These are phyloP conservation scores for Phylloscopus collybita DNA, from an alignment of 2,797 vertebrate species.

Conservation along the genomic window DNA sequence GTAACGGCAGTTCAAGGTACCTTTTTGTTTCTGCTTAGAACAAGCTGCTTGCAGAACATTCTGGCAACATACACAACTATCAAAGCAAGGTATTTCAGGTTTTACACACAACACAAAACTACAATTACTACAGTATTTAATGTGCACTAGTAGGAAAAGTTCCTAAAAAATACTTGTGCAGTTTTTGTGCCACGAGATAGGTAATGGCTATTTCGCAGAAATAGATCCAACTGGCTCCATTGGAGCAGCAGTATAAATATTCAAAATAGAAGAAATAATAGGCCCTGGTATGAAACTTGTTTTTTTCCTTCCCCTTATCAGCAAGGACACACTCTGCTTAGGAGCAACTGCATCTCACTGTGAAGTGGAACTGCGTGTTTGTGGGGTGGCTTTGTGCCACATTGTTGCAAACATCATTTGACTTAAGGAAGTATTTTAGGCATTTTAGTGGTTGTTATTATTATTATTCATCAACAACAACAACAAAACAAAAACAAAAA, in stretches of 20 bases:
- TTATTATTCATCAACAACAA: constrained; percentile 11
- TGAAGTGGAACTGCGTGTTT: not conserved
- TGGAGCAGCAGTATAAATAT: constrained; percentile 71
- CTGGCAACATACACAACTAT: not conserved
- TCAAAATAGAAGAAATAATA: constrained; percentile 65
- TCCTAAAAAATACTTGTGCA: constrained; percentile 40
- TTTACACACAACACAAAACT: constrained; percentile 33
- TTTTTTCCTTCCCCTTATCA: not conserved
- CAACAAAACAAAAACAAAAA: not conserved
- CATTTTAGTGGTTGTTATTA: constrained; percentile 15
- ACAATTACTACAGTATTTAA: constrained; percentile 53
- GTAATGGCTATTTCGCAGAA: constrained; percentile 72
- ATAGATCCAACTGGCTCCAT: constrained; percentile 73
- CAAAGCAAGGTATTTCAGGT: constrained; percentile 5
- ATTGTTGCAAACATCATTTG: not conserved
- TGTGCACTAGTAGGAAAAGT: constrained; percentile 61
- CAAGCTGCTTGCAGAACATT: not conserved
- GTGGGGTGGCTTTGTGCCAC: not conserved
- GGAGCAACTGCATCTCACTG: not conserved
- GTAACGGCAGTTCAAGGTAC: accelerated
- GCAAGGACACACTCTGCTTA: constrained; percentile 28
- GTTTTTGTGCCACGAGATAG: constrained; percentile 60
- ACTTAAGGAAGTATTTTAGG: constrained; percentile 4
- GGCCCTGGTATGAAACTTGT: constrained; percentile 43
- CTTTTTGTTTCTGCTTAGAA: not conserved